Percentiles rank a stretch among this genome's conserved stretches.
These are phyloP conservation scores for Alcis repandata DNA, from an alignment of 2,888 invertebrate species.

Conservation along the genomic window DNA sequence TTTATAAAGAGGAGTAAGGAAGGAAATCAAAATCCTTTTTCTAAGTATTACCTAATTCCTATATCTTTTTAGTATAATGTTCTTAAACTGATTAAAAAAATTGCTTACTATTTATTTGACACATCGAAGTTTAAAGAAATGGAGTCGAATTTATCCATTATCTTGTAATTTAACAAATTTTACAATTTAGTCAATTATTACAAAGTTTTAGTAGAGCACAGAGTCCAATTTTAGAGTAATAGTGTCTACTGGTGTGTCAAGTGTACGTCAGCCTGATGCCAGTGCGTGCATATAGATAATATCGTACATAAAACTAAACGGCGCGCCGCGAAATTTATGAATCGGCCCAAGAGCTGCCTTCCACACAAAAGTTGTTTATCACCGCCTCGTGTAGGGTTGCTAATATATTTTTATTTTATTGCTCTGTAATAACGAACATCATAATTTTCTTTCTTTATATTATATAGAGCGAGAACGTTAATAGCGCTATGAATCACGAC, in stretches of 20 bases:
- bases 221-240: neutral
- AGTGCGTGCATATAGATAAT: slow-evolving; percentile 79
- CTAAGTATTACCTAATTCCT: no score
- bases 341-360: slow-evolving; percentile 81
- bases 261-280: slow-evolving; percentile 40
- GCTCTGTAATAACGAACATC: slow-evolving; percentile 66
- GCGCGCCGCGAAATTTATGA: slow-evolving; percentile 83
- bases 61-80: no score
- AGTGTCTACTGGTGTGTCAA: slow-evolving; percentile 19
- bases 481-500: slow-evolving; percentile 73
- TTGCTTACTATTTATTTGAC: no score
- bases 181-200: no score
- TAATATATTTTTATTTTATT: slow-evolving; percentile 75
- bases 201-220: neutral
- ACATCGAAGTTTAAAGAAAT: no score
- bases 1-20: no score
- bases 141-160: no score
- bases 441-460: slow-evolving; percentile 76
- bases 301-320: slow-evolving; percentile 83
- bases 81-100: no score
- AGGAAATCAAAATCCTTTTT: no score
- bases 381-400: slow-evolving; percentile 74
- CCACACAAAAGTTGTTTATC: slow-evolving; percentile 85
- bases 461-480: slow-evolving; percentile 73
- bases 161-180: no score